Percentiles rank a stretch among this genome's conserved stretches.
Evolutionary conservation across 2,113 vertebrate genomes (phyloP).

Genomic region (Boleophthalmus pectinirostris): DNA sequence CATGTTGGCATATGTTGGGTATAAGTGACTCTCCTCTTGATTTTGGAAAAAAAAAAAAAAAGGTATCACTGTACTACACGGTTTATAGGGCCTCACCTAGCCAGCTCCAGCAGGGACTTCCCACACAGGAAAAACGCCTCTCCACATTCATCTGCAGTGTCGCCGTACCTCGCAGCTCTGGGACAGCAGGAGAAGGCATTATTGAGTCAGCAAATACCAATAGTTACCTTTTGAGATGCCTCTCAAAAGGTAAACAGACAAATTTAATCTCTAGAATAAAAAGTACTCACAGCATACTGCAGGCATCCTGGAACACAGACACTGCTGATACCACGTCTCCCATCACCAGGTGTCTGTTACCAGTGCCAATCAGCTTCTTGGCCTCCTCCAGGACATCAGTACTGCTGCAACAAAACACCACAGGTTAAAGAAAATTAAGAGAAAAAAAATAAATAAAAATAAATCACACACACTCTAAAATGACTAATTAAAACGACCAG

Average conservation of each 20-base stretch:
- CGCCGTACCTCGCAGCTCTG: conserved; percentile 92
- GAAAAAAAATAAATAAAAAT: too few species aligned
- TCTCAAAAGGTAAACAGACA: too few species aligned
- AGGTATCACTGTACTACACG: too few species aligned
- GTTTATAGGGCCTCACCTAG: conserved; percentile 76
- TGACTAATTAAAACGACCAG: not conserved
- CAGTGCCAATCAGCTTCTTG: conserved; percentile 92
- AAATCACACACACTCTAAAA: not conserved
- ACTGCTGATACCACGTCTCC: conserved; percentile 92
- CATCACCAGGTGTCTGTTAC: conserved; percentile 94
- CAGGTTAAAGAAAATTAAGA: not conserved
- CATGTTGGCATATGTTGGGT: too few species aligned
- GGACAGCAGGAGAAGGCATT: too few species aligned
- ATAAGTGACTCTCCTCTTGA: too few species aligned
- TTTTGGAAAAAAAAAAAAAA: too few species aligned
- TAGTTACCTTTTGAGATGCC: not conserved
- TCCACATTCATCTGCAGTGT: conserved; percentile 94
- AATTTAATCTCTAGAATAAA: not conserved
- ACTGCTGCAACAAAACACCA: conserved; percentile 20
- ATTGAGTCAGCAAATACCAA: not conserved
- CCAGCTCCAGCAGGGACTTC: conserved; percentile 92
- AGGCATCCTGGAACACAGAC: conserved; percentile 93
- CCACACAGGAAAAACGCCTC: conserved; percentile 97
- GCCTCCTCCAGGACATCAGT: conserved; percentile 91
- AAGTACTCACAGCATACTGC: conserved; percentile 90